Evolutionary conservation across 2,113 vertebrate species (phyloP), one percentile per base, ranked within the genome.

Genomic region (Nymphicus hollandicus): DNA sequence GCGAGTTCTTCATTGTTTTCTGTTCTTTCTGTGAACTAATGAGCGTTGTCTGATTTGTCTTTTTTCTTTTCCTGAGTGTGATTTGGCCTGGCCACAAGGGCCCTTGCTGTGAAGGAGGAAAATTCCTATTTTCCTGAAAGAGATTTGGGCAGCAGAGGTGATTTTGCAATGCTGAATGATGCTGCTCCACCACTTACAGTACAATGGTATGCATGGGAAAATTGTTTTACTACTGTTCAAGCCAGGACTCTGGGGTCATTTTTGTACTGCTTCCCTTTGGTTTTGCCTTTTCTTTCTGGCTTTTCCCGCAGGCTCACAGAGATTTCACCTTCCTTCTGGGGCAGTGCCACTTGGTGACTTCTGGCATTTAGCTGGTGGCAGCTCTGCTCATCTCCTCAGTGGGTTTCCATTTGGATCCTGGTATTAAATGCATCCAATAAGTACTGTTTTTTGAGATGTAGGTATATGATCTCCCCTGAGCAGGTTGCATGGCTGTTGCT

Each of bases 1-100:
- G 65, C 72, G 63, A 85, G 77, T 92, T 78, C 81, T 41, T 27
- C 89, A 52, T 92, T 95, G 92, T 95, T 89, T 81, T 89, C 81
- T 93, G 77, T 93, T 81, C 89, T 94, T 60, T 76, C 61, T 15
- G 17, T 13, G 63, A 90, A n/a, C 64, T 92, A 92, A 91, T 49
- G 81, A 96, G 73, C 7, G 0, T 7, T 29, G 50, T 70, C 72
- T 87, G 66, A 43, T 39, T 70, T 74, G 50, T 78, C 11, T 56
- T 53, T 15, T 12, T 4, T 4, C 9, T 31, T 7, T 12, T 16
- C 2, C 17, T 10, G 27, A 13, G 70, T 56, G 44, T 64, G 10
- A 52, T 82, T 94, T 89, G 81, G 79, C 85, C 56, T 55, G 69
- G 29, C 66, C 46, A 7, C 79, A n/a, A 39, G 55, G 9, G 29